Evolutionary conservation across 2,113 vertebrate species (phyloP).

Genomic region (Microcebus griseorufus): DNA sequence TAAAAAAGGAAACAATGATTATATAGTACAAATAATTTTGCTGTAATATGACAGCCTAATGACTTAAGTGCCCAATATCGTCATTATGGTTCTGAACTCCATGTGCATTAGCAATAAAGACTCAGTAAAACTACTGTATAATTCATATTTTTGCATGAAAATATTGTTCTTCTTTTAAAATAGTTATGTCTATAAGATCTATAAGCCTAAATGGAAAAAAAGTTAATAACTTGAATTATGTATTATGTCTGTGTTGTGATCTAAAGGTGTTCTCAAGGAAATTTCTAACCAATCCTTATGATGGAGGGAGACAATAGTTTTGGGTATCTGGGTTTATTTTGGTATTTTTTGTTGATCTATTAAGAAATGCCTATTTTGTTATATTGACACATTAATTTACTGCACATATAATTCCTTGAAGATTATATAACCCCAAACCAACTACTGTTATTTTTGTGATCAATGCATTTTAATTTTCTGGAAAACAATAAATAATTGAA

Average conservation of each 20-base stretch:
- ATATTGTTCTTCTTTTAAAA: slow-evolving; percentile 72
- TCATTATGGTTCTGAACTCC: slow-evolving; percentile 87
- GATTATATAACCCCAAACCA: neutral
- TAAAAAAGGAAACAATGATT: slow-evolving; percentile 81
- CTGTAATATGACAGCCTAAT: slow-evolving; percentile 87
- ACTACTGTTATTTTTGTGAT: slow-evolving; percentile 15
- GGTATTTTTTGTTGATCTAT: neutral
- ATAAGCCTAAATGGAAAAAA: slow-evolving; percentile 71
- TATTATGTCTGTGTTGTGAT: slow-evolving; percentile 16
- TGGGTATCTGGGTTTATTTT: neutral
- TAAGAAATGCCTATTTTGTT: neutral
- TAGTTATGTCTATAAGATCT: slow-evolving; percentile 41
- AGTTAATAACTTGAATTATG: slow-evolving; percentile 67
- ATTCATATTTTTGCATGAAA: slow-evolving; percentile 83
- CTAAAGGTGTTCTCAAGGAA: slow-evolving; percentile 37
- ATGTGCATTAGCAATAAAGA: slow-evolving; percentile 85
- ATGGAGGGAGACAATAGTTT: slow-evolving; percentile 44
- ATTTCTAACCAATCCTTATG: neutral
- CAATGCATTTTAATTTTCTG: slow-evolving; percentile 31
- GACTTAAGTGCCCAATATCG: slow-evolving; percentile 85
- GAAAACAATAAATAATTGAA: neutral
- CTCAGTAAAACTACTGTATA: slow-evolving; percentile 83
- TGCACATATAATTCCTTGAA: neutral
- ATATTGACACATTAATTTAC: neutral
- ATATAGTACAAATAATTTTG: slow-evolving; percentile 85